A percentile compares a stretch with the other conserved stretches of the same genome.
Evolutionary conservation across 2,113 vertebrate species (phyloP).

Genomic region (Saccopteryx bilineata): DNA sequence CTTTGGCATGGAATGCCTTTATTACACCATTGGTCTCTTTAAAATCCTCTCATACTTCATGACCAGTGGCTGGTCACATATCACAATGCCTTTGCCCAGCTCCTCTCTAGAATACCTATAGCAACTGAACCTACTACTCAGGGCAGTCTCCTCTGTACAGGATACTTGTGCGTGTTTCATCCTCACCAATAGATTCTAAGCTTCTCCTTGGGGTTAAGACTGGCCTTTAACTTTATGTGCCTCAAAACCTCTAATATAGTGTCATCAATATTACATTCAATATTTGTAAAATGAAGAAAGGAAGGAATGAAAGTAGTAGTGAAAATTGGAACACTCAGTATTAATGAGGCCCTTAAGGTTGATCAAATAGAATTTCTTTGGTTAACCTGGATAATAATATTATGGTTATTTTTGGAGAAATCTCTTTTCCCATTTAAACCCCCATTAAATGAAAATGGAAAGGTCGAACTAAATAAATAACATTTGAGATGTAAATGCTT

Average conservation of each 20-base stretch:
- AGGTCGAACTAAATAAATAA: background rate
- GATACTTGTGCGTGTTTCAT: background rate
- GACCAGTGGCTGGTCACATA: background rate
- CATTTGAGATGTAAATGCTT: slow-evolving; percentile 10
- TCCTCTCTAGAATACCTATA: background rate
- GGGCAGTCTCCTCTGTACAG: background rate
- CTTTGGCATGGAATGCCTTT: background rate
- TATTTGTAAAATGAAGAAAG: background rate
- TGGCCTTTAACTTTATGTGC: background rate
- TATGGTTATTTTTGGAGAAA: slow-evolving; percentile 13
- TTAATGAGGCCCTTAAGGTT: background rate
- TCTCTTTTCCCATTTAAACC: background rate
- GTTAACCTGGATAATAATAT: background rate
- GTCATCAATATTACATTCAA: background rate
- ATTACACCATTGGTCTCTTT: background rate
- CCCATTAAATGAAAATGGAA: slow-evolving; percentile 41
- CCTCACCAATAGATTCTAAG: background rate
- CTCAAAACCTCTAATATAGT: background rate
- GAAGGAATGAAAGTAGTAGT: background rate
- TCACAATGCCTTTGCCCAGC: background rate
- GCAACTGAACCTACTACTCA: background rate
- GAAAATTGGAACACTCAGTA: background rate
- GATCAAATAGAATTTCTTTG: slow-evolving; percentile 34
- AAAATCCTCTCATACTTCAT: background rate
- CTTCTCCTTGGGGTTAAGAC: background rate